Evolutionary conservation across 1,140 invertebrate genomes (phyloP), one percentile per base, ranked within the genome.

Genomic region (Drosophila micromelanica): DNA sequence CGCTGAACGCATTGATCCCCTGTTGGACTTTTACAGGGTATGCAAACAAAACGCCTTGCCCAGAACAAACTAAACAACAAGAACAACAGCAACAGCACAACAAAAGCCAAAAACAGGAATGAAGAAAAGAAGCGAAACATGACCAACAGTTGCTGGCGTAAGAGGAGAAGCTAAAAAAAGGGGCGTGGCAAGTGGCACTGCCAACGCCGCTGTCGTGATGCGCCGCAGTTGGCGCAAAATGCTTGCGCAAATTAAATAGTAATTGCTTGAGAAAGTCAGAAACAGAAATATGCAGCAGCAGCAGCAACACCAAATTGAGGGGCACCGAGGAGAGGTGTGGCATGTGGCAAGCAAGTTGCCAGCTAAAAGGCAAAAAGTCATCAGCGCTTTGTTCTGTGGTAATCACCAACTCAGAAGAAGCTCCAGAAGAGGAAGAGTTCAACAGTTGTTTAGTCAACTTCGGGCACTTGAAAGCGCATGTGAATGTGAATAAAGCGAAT

Each of bases 221-320:
- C 64, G 59, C 38, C 40, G 65, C 51, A 42, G 57, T 59, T 71
- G 59, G 59, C 49, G 49, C 48, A 73, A 73, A 73, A 73, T 52
- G 63, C 63, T 73, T 68, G 65, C 55, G 60, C 73, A 76, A 76
- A 76, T 76, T 72, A 72, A 72, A 76, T 71, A 64, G 61, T 76
- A 65, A 76, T 64, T 75, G 71, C 71, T 73, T 68, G 73, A 64
- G 60, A 72, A 76, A 71, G 54, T 72, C 73, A 60, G 42, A 51
- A 74, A 55, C 71, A 69, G 64, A 40, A 69, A 60, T 15, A 48
- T 37, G 37, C 54, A 56, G 13, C 49, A 46, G 13, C 49, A 46
- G 30, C 48, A 61, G 20, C 12, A 32, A 13, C n/a, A 30, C 5
- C 17, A 48, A 13, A 32, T 11, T 42, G 23, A 9, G 30, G 23